phyloP scores from a whole-genome alignment of 2,797 vertebrate species.

The Pipistrellus pipistrellus region DNA sequence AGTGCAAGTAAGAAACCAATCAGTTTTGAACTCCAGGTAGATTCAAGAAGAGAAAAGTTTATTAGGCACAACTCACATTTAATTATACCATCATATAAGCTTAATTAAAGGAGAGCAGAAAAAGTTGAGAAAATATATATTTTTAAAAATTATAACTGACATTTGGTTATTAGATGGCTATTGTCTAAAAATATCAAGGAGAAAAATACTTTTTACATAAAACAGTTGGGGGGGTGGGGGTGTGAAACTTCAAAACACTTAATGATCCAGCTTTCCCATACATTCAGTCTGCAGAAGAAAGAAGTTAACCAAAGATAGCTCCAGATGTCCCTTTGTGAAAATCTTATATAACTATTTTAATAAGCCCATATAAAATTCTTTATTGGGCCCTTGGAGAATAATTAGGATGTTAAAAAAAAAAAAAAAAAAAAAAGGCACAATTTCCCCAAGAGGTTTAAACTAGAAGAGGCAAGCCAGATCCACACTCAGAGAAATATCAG shows the following conservation, averaged over 20 bases:
- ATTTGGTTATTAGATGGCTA: not conserved
- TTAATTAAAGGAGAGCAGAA: constrained; percentile 26
- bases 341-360: not conserved
- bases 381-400: not conserved
- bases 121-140: not conserved
- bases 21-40: not conserved
- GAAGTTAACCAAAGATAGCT: not conserved
- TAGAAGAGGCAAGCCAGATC: not conserved
- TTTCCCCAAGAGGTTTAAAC: not conserved
- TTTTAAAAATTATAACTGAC: constrained; percentile 16
- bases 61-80: not conserved
- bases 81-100: not conserved
- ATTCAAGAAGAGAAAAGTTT: constrained; percentile 27
- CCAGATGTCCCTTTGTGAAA: not conserved
- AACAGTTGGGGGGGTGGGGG: not conserved
- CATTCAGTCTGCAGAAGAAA: not conserved
- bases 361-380: not conserved
- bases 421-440: not conserved
- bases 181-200: constrained; percentile 20
- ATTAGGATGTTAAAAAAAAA: not conserved
- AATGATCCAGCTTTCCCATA: not conserved
- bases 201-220: not conserved
- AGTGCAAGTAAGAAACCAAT: not conserved
- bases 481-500: not conserved
- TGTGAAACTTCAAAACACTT: constrained; percentile 8